phyloP scores from a whole-genome alignment of 2,888 invertebrate genomes.

The Melipona bicolor region DNA sequence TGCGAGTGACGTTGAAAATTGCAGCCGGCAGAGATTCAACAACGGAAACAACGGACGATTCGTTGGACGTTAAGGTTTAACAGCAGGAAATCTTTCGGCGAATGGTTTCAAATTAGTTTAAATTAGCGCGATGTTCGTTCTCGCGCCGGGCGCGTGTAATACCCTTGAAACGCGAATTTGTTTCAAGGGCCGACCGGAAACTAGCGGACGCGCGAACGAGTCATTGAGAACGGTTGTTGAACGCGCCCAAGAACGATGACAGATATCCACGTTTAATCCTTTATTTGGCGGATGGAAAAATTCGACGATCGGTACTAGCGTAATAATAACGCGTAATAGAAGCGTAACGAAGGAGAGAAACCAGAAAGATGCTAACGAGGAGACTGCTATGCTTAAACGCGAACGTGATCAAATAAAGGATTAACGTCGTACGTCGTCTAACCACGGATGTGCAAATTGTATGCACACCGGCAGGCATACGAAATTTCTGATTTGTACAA shows the following conservation, averaged over 20 bases:
- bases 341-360: not conserved
- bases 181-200: not conserved
- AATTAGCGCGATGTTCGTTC: not conserved
- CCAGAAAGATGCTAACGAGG: not conserved
- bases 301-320: not conserved
- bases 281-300: constrained; percentile 23
- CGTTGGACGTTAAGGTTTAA: not conserved
- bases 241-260: constrained; percentile 23
- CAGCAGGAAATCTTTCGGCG: not conserved
- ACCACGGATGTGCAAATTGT: constrained; percentile 29
- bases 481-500: constrained; percentile 59
- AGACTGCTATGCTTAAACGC: not conserved
- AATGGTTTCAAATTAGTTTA: not conserved
- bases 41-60: not conserved
- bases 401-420: constrained; percentile 32
- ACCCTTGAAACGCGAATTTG: not conserved
- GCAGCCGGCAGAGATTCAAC: not conserved
- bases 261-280: constrained; percentile 37
- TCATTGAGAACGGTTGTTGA: not conserved
- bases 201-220: not conserved
- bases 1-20: not conserved
- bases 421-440: constrained; percentile 51
- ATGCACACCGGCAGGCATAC: constrained; percentile 21
- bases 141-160: not conserved
- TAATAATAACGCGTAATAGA: not conserved